These are phyloP conservation scores for Stegodyphus mimosarum DNA, from an alignment of 1,140 invertebrate genomes.

Conservation along the genomic window DNA sequence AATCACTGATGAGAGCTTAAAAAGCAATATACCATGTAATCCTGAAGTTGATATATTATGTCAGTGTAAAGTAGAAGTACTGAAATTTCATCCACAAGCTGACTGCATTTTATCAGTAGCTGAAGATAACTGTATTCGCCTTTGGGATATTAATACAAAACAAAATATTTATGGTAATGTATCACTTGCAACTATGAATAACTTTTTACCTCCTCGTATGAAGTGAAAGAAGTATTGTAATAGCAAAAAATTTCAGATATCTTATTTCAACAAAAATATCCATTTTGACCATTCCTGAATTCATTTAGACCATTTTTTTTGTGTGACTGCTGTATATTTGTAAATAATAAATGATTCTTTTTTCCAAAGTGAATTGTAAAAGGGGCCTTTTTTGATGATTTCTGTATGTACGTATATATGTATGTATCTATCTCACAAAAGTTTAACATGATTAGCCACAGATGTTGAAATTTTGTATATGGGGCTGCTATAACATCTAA, in stretches of 20 bases:
- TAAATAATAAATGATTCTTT: neutral
- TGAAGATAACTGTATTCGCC: conserved; percentile 81
- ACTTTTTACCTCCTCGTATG: no score
- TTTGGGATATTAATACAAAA: conserved; percentile 87
- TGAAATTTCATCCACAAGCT: conserved; percentile 87
- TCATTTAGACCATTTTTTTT: neutral
- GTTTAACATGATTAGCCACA: no score
- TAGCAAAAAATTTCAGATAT: no score
- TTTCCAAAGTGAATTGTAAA: neutral
- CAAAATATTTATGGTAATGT: conserved; percentile 77
- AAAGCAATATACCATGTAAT: conserved; percentile 78
- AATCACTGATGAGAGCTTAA: conserved; percentile 81
- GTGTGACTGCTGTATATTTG: neutral
- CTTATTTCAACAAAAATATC: no score
- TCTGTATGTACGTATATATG: no score
- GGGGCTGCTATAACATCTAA: no score
- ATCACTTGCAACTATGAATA: no score
- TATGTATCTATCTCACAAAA: no score
- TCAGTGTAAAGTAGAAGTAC: conserved; percentile 84
- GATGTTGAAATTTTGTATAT: no score
- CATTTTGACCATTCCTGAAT: no score
- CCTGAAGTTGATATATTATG: conserved; percentile 84
- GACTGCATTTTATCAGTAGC: conserved; percentile 85
- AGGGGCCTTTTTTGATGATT: neutral
- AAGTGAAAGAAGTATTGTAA: no score